These are phyloP conservation scores for Struthidea cinerea DNA, from an alignment of 2,113 vertebrate genomes.

Conservation along the genomic window DNA sequence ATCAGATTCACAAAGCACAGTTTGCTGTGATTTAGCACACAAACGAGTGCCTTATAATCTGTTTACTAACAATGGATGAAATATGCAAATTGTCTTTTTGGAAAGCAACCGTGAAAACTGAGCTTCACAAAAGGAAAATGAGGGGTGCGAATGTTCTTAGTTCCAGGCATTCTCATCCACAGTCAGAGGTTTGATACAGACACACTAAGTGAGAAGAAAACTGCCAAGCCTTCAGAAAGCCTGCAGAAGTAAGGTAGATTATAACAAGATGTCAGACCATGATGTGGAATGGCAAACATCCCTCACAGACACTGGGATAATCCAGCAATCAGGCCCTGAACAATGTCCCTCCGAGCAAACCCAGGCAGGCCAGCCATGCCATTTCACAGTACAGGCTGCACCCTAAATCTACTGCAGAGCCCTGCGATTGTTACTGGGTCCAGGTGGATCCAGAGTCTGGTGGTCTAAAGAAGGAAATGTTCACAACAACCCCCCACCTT, in stretches of 20 bases:
- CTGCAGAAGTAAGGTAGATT: conserved; percentile 27
- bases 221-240: neutral
- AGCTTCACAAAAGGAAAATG: neutral
- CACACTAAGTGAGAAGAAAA: neutral
- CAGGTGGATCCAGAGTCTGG: neutral
- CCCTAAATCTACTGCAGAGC: neutral
- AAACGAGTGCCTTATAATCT: conserved; percentile 38
- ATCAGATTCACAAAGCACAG: neutral
- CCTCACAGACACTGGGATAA: neutral
- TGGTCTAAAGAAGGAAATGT: neutral
- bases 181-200: neutral
- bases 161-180: neutral
- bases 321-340: conserved; percentile 7
- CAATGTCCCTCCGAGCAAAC: neutral
- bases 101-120: conserved; percentile 39
- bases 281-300: neutral
- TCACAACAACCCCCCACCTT: fast-evolving
- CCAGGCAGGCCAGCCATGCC: neutral
- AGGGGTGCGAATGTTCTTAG: conserved; percentile 1
- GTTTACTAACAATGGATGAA: conserved; percentile 52
- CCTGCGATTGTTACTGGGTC: neutral
- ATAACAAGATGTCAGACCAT: neutral
- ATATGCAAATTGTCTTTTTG: conserved; percentile 55
- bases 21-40: conserved; percentile 49
- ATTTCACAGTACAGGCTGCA: neutral